A percentile compares a stretch with the other conserved stretches of the same genome.
Evolutionary conservation across 2,888 invertebrate species (phyloP).

Genomic region (Lymantria dispar): DNA sequence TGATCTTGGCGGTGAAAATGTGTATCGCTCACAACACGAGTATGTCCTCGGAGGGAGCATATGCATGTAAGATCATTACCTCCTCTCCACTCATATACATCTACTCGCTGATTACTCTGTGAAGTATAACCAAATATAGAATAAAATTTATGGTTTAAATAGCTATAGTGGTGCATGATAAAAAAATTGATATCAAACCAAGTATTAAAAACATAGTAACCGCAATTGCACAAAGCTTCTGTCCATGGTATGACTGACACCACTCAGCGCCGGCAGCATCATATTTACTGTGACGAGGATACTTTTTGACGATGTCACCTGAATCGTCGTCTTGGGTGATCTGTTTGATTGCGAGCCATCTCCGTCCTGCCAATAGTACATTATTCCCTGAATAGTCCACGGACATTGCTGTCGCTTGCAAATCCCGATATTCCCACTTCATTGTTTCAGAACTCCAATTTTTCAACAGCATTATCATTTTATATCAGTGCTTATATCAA

Average conservation of each 20-base stretch:
- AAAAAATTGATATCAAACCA: not conserved
- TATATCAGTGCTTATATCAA: not conserved
- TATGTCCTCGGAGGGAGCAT: conserved; percentile 90
- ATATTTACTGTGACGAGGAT: conserved; percentile 94
- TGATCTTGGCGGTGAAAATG: conserved; percentile 91
- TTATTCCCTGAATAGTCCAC: conserved; percentile 93
- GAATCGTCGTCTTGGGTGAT: conserved; percentile 88
- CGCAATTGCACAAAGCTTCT: conserved; percentile 93
- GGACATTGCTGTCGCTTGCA: conserved; percentile 96
- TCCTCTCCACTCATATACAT: conserved; percentile 91
- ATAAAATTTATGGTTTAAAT: not conserved
- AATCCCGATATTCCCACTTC: conserved; percentile 90
- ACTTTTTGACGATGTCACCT: conserved; percentile 87
- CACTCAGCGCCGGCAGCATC: conserved; percentile 96
- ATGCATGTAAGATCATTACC: conserved; percentile 87
- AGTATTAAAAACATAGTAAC: conserved; percentile 67
- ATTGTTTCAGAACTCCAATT: conserved; percentile 79
- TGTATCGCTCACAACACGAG: conserved; percentile 93
- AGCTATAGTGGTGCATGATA: not conserved
- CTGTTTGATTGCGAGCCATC: conserved; percentile 89
- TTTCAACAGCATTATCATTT: conserved; percentile 56
- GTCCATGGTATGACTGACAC: conserved; percentile 90
- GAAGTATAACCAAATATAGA: not conserved
- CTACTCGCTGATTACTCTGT: conserved; percentile 93
- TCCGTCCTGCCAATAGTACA: conserved; percentile 91